Conservation (phyloP, 2,888 invertebrate species). For the Drosophila anceps region DNA sequence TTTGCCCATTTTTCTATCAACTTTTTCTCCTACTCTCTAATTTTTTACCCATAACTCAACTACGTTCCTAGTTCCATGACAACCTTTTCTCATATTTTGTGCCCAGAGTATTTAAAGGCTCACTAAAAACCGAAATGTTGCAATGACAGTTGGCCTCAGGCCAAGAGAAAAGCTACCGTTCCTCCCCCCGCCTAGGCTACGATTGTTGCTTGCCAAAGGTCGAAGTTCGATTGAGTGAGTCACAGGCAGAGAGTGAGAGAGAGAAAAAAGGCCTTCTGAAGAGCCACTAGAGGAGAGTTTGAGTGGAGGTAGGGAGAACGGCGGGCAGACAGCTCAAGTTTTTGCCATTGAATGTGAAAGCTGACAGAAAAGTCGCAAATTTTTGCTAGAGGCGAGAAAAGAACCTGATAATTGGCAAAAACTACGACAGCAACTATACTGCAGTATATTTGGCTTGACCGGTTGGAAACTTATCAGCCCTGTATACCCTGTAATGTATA, state of each 20-base stretch:
- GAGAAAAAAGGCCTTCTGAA: slow-evolving; percentile 3
- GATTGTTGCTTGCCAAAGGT: slow-evolving; percentile 61
- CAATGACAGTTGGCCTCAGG: slow-evolving; percentile 26
- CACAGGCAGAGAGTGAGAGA: slow-evolving; percentile 21
- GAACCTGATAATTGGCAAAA: slow-evolving; percentile 55
- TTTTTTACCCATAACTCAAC: not conserved
- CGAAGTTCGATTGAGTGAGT: slow-evolving; percentile 64
- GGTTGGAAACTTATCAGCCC: slow-evolving; percentile 7
- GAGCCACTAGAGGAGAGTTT: not conserved
- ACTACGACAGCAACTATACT: slow-evolving; percentile 51
- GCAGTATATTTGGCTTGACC: slow-evolving; percentile 22
- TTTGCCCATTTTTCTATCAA: not conserved
- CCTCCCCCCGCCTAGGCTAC: not conserved
- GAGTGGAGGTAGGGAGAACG: not conserved
- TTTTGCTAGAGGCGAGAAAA: slow-evolving; percentile 3
- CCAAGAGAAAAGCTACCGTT: slow-evolving; percentile 15
- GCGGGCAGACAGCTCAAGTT: slow-evolving; percentile 31
- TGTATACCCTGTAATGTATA: not conserved
- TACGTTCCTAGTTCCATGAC: not conserved
- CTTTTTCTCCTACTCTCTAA: not conserved
- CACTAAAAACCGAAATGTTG: slow-evolving; percentile 2
- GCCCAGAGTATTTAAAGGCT: slow-evolving; percentile 6
- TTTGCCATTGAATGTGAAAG: slow-evolving; percentile 42
- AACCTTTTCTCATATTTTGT: no score
- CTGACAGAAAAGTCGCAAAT: slow-evolving; percentile 38